Percentiles rank a stretch among this genome's conserved stretches.
phyloP scores from a whole-genome alignment of 2,888 invertebrate genomes.

The Mamestra brassicae region DNA sequence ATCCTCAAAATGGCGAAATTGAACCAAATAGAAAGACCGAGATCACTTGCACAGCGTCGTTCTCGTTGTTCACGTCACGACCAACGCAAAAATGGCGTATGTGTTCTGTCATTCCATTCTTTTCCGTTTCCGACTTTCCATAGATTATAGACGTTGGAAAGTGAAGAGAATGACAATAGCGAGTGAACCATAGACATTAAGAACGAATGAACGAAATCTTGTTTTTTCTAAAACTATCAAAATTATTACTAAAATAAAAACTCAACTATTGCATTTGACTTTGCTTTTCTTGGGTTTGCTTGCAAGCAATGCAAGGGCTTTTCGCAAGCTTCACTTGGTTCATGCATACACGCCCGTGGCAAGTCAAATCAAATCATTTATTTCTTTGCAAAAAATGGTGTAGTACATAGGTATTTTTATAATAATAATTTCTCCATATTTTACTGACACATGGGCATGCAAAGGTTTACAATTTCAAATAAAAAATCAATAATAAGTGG shows the following conservation, averaged over 20 bases:
- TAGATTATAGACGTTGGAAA: constrained; percentile 14
- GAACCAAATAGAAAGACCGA: constrained; percentile 46
- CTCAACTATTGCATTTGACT: not conserved
- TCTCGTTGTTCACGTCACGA: constrained; percentile 8
- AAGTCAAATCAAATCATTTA: too few species aligned
- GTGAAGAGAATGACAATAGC: not conserved
- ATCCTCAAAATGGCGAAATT: constrained; percentile 63
- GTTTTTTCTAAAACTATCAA: too few species aligned
- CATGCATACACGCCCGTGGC: too few species aligned
- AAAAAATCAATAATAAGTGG: not conserved
- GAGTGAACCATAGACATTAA: not conserved
- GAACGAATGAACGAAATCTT: not conserved
- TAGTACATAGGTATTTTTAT: too few species aligned
- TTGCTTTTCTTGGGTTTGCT: not conserved
- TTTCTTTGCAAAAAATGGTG: too few species aligned
- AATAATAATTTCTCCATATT: too few species aligned
- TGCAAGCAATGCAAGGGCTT: not conserved
- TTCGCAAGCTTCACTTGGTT: not conserved
- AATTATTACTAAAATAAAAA: too few species aligned
- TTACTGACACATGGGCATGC: too few species aligned
- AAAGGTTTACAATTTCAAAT: too few species aligned
- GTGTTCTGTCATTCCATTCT: constrained; percentile 16
- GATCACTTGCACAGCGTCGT: constrained; percentile 12
- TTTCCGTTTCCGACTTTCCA: constrained; percentile 44
- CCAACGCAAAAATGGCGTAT: constrained; percentile 32